These are phyloP conservation scores for Simalia tracyae DNA, from an alignment of 2,797 vertebrate genomes.

Conservation along the genomic window DNA sequence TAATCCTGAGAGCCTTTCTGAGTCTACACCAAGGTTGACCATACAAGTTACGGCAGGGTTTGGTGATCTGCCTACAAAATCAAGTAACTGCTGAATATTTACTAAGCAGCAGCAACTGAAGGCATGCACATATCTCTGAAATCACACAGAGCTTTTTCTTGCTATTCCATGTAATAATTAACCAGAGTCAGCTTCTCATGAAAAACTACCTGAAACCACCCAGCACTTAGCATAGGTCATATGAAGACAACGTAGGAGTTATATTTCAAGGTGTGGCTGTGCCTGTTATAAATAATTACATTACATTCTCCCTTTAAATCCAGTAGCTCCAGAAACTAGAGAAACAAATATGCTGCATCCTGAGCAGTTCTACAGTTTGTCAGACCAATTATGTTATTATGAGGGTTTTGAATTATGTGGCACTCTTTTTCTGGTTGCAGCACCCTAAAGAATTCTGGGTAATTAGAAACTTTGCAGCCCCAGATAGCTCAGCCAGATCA, in stretches of 20 bases:
- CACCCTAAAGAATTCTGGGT: not conserved
- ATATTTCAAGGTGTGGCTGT: constrained; percentile 10
- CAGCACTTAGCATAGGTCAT: not conserved
- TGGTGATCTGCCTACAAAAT: not conserved
- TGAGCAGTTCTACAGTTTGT: not conserved
- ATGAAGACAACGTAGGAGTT: not conserved
- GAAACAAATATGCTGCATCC: not conserved
- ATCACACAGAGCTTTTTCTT: not conserved
- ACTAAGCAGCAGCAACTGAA: not conserved
- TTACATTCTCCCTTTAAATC: not conserved
- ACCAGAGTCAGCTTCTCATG: not conserved
- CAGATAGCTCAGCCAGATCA: not conserved
- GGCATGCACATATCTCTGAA: not conserved
- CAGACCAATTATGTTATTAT: not conserved
- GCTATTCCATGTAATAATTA: not conserved
- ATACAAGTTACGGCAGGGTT: not conserved
- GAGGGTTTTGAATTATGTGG: not conserved
- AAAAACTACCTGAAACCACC: not conserved
- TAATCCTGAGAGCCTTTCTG: not conserved
- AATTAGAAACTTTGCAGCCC: not conserved
- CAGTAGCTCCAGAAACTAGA: not conserved
- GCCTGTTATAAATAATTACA: not conserved
- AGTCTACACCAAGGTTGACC: not conserved
- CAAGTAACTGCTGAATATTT: not conserved
- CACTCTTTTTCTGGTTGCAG: not conserved